Conservation (phyloP, 35 echinoderm and acorn worm genomes). For the Holothuria glaberrima region DNA sequence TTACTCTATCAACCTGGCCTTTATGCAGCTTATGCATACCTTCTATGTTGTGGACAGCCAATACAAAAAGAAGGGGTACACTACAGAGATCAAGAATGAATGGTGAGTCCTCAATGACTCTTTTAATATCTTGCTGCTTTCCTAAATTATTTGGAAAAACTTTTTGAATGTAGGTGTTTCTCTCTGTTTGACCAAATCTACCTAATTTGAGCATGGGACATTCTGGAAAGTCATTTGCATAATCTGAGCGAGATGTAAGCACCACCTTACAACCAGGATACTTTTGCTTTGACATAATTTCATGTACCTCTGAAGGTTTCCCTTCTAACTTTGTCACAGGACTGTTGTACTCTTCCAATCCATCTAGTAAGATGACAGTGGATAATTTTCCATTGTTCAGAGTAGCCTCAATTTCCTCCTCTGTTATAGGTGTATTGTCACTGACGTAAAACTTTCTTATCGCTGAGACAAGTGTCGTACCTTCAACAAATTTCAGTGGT, state of each 20-base stretch:
- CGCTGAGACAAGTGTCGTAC: neutral
- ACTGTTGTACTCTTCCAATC: neutral
- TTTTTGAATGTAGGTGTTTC: slow-evolving; percentile 1
- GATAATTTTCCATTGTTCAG: neutral
- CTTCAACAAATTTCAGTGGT: slow-evolving; percentile 31
- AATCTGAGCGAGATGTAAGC: slow-evolving; percentile 20
- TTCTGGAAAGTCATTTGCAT: neutral
- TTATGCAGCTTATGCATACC: no score
- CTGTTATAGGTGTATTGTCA: neutral
- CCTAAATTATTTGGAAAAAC: no score
- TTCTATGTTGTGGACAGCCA: neutral
- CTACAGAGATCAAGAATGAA: slow-evolving; percentile 2
- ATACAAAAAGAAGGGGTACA: no score
- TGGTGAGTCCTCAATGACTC: neutral
- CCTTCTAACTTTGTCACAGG: neutral
- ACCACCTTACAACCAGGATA: neutral
- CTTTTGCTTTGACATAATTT: neutral
- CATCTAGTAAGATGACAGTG: slow-evolving; percentile 21
- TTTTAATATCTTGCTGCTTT: no score
- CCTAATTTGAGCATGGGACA: slow-evolving; percentile 17
- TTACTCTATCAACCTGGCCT: neutral
- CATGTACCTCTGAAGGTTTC: neutral
- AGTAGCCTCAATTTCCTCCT: neutral
- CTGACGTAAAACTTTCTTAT: slow-evolving; percentile 9
- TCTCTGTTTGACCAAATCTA: slow-evolving; percentile 3